Base-by-base conservation (phyloP, 1,140 invertebrate genomes). In the Heliconius melpomene region DNA sequence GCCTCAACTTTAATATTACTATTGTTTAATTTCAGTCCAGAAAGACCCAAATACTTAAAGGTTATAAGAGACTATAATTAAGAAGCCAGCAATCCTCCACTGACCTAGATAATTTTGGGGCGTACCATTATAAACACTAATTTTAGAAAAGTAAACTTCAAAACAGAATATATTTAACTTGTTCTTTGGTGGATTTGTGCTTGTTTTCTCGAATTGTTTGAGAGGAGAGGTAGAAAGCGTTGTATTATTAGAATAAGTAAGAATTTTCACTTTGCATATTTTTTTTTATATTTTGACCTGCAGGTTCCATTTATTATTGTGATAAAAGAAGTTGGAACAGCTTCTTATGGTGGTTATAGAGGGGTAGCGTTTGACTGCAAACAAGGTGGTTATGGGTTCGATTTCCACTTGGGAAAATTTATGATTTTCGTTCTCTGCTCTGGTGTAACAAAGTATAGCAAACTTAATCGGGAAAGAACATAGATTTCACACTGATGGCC, bases 1-100 rank as follows among this genome's bases (percentile, higher is more conserved):
- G 74, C 79, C 60, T 73, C 76, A 77, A 81, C 46, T 78, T 81
- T 78, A 81, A 78, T 81, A 81, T 77, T 76, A 77, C 79, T 81
- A 81, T 81, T 81, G 79, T 81, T 77, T 50, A 77, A 81, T 81
- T 81, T 78, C 72, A 77, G 40, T 23, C 3, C 54, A 46, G 20
- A 57, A 66, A 60, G 40, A n/a, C 75, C 75, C 36, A 74, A 81
- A 72, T 81, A 77, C 79, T 81, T 77, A 81, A 77, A 81, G 79
- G 79, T 77, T 81, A 81, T 71, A 77, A 74, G 77, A 57, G 72
- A 77, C 80, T 72, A 78, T 75, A 81, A 81, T 81, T 72, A 78
- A 71, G 54, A 75, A 78, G 46, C 40, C 32, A 78, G 72, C 40
- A 75, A 81, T 78, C 46, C 73, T 70, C 32, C 66, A 72, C 74